phyloP scores from a whole-genome alignment of 2,113 vertebrate species.

The Muntiacus reevesi region DNA sequence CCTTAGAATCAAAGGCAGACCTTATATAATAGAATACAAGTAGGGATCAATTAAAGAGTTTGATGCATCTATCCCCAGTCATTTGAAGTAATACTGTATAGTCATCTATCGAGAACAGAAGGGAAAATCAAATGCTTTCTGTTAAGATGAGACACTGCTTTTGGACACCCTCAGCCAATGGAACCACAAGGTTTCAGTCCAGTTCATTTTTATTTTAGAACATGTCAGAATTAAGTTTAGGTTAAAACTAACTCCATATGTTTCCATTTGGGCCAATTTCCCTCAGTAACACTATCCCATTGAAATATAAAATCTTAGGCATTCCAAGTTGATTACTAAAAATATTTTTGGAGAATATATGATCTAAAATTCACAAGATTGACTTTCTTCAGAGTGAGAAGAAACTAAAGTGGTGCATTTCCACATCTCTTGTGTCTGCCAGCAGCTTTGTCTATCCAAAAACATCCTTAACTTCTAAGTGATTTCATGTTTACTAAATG shows the following conservation, averaged over 20 bases:
- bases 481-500: background rate
- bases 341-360: background rate
- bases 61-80: background rate
- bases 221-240: background rate
- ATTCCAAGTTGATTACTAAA: background rate
- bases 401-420: background rate
- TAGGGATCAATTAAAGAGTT: background rate
- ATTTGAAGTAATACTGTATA: background rate
- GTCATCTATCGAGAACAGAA: background rate
- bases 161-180: background rate
- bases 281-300: background rate
- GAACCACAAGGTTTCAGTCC: background rate
- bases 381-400: background rate
- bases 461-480: background rate
- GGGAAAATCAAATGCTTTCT: background rate
- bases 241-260: background rate
- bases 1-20: background rate
- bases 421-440: background rate
- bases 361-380: background rate
- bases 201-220: slow-evolving; percentile 35
- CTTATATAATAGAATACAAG: background rate
- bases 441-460: background rate
- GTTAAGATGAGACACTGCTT: background rate
- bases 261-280: background rate
- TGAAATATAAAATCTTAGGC: background rate